Evolutionary conservation across 2,888 invertebrate genomes (phyloP).

Genomic region (Stegana nigrithorax): DNA sequence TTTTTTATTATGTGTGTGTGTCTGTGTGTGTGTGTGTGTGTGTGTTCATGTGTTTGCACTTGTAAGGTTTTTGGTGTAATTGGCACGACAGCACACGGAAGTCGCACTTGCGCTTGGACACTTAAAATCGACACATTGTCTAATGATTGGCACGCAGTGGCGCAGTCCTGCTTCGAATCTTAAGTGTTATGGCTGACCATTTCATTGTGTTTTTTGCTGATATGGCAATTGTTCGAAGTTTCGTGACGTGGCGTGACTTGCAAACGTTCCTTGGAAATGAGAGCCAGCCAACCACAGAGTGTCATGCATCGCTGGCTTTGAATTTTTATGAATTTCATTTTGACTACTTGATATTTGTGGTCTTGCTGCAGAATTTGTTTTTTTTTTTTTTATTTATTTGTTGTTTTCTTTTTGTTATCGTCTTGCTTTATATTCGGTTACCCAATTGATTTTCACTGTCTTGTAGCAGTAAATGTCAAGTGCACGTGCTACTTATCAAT

Average conservation of each 20-base stretch:
- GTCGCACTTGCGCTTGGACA: conserved; percentile 15
- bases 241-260: conserved; percentile 28
- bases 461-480: conserved; percentile 56
- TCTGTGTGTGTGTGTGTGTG: not conserved
- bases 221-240: conserved; percentile 37
- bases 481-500: conserved; percentile 44
- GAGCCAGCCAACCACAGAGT: conserved; percentile 25
- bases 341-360: conserved; percentile 12
- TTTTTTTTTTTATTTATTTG: conserved; percentile 13
- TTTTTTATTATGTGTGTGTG: not conserved
- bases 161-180: too few relatives aligned
- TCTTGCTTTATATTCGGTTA: conserved; percentile 26
- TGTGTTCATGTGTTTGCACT: not conserved
- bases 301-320: conserved; percentile 49
- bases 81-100: conserved; percentile 38
- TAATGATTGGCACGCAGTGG: not conserved
- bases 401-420: conserved; percentile 26
- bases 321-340: conserved; percentile 43
- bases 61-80: conserved; percentile 35
- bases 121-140: conserved; percentile 9
- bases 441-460: not conserved
- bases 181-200: conserved; percentile 36
- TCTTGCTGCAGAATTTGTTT: conserved; percentile 4
- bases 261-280: conserved; percentile 47
- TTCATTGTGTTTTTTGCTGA: conserved; percentile 45